Evolutionary conservation across 92 coral and sea anemone species (phyloP).

Genomic region (Plumapathes pennacea): DNA sequence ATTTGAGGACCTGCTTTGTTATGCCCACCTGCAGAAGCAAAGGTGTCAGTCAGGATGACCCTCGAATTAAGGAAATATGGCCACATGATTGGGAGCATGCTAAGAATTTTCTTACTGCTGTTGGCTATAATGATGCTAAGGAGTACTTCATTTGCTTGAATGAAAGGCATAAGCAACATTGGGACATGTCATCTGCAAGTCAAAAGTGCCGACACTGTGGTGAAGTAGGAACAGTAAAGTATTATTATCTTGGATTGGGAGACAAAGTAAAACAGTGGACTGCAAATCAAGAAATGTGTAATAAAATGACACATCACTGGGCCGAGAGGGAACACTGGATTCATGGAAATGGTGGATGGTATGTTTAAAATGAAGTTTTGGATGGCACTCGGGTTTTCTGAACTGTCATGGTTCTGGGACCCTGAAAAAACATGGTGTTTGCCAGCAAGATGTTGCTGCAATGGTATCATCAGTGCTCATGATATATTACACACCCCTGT

Average conservation of each 20-base stretch:
- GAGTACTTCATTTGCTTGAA: conserved; percentile 58
- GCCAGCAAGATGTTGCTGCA: conserved; percentile 68
- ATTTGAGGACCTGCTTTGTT: conserved; percentile 51
- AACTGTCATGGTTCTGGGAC: conserved; percentile 64
- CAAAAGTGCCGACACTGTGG: conserved; percentile 54
- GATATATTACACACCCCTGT: conserved; percentile 26
- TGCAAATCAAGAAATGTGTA: conserved; percentile 51
- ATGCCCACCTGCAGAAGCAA: conserved; percentile 64
- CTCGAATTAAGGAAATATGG: conserved; percentile 33
- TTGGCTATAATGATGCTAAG: conserved; percentile 55
- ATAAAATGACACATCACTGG: conserved; percentile 71
- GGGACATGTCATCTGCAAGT: conserved; percentile 60
- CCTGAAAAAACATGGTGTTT: conserved; percentile 53
- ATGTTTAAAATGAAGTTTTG: conserved; percentile 45
- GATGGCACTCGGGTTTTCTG: conserved; percentile 56
- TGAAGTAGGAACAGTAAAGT: conserved; percentile 39
- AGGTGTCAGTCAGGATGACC: conserved; percentile 46
- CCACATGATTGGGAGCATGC: conserved; percentile 55
- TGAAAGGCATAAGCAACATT: conserved; percentile 45
- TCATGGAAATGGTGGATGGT: conserved; percentile 27
- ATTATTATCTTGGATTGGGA: conserved; percentile 61
- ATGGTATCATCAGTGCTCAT: conserved; percentile 39
- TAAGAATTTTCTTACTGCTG: conserved; percentile 21
- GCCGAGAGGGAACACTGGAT: conserved; percentile 65
- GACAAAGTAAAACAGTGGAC: conserved; percentile 59